A percentile compares a stretch with the other conserved stretches of the same genome.
Conservation (phyloP, 2,888 invertebrate genomes). For the Himalopsyche kuldschensis region DNA sequence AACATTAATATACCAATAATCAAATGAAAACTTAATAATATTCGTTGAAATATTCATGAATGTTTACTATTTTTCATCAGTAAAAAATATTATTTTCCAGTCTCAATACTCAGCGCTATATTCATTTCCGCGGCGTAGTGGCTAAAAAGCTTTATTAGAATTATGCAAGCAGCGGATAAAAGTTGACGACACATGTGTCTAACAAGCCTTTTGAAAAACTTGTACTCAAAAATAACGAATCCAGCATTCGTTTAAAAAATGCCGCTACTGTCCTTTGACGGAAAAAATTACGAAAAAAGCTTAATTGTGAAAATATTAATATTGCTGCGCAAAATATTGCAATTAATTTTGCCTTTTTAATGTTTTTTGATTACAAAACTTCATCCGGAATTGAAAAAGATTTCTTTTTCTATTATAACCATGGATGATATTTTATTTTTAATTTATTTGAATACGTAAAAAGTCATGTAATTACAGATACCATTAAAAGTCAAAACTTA, state of each 20-base stretch:
- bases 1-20: too few relatives aligned
- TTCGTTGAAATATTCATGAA: too few relatives aligned
- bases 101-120: neutral
- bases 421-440: too few relatives aligned
- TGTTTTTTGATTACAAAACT: too few relatives aligned
- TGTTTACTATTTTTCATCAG: too few relatives aligned
- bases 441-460: too few relatives aligned
- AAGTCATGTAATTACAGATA: too few relatives aligned
- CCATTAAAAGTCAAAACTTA: too few relatives aligned
- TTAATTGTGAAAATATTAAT: constrained; percentile 20
- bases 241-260: constrained; percentile 3
- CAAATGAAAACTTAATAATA: too few relatives aligned
- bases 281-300: constrained; percentile 10
- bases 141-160: constrained; percentile 28
- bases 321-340: neutral
- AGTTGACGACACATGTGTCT: constrained; percentile 8
- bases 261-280: constrained; percentile 11
- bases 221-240: constrained; percentile 26
- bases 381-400: too few relatives aligned
- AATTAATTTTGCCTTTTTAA: neutral
- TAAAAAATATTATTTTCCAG: too few relatives aligned
- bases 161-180: constrained; percentile 12
- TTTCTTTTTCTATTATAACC: too few relatives aligned
- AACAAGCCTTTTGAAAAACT: constrained; percentile 33
- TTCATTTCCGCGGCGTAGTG: neutral